Evolutionary conservation across 2,888 invertebrate genomes (phyloP).

Genomic region (Drosophila longiperda): DNA sequence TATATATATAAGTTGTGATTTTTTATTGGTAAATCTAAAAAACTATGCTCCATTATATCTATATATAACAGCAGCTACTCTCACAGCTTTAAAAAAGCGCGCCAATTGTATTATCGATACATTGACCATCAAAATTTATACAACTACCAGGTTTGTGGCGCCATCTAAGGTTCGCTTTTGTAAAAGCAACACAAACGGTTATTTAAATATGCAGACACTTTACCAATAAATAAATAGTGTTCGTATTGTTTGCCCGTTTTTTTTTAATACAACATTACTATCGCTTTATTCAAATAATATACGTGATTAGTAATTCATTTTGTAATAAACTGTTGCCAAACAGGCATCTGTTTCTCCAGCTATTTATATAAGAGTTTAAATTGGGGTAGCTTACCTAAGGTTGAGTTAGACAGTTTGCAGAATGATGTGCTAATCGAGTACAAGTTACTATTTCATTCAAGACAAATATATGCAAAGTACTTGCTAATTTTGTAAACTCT

Average conservation of each 20-base stretch:
- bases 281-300: not conserved
- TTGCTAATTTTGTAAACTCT: constrained; percentile 41
- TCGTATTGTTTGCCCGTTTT: too few relatives aligned
- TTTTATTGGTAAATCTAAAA: too few relatives aligned
- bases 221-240: too few relatives aligned
- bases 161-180: constrained; percentile 16
- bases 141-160: not conserved
- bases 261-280: too few relatives aligned
- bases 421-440: constrained; percentile 45
- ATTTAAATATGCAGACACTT: not conserved
- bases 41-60: too few relatives aligned
- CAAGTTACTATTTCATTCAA: constrained; percentile 35
- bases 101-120: not conserved
- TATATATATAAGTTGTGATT: too few relatives aligned
- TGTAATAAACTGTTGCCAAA: not conserved
- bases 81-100: not conserved
- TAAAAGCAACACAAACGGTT: not conserved
- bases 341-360: not conserved
- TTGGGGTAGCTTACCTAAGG: not conserved
- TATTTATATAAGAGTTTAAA: not conserved
- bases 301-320: not conserved
- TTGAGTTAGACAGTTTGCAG: not conserved
- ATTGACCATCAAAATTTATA: not conserved
- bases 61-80: not conserved
- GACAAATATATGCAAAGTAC: constrained; percentile 54